phyloP scores from a whole-genome alignment of 2,797 vertebrate genomes.

The Melanotaenia trifasciata region DNA sequence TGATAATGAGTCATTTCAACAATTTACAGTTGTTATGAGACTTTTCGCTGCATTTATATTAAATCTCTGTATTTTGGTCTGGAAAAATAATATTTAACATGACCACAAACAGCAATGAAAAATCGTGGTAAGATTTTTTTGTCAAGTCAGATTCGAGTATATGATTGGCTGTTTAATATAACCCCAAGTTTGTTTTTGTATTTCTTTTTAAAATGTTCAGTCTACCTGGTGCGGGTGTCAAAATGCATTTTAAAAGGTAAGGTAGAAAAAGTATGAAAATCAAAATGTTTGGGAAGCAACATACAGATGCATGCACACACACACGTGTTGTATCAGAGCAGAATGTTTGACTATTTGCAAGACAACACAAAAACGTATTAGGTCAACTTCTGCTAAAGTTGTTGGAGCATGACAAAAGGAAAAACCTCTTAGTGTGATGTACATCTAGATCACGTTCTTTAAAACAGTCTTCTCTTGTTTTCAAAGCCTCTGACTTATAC shows the following conservation, averaged over 20 bases:
- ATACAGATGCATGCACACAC: not conserved
- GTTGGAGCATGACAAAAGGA: not conserved
- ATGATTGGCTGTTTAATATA: not conserved
- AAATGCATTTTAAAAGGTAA: not conserved
- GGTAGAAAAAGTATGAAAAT: not conserved
- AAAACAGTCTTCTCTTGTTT: not conserved
- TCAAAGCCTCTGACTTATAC: conserved; percentile 14
- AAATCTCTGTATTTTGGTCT: not conserved
- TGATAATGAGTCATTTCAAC: not conserved
- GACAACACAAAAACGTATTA: not conserved
- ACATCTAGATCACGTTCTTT: not conserved
- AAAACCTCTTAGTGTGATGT: not conserved
- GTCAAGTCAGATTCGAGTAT: not conserved
- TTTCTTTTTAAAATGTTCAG: not conserved
- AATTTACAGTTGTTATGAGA: not conserved
- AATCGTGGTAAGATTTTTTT: too few relatives aligned
- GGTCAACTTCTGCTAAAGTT: not conserved
- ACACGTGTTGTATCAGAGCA: not conserved
- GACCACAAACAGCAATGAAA: not conserved
- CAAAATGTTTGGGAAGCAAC: not conserved
- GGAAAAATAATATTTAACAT: not conserved
- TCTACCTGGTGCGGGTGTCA: not conserved
- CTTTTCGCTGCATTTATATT: not conserved
- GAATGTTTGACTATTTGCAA: not conserved
- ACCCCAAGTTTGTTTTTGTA: not conserved